Evolutionary conservation across 2,888 invertebrate genomes (phyloP).

Genomic region (Ophioninae sp.): DNA sequence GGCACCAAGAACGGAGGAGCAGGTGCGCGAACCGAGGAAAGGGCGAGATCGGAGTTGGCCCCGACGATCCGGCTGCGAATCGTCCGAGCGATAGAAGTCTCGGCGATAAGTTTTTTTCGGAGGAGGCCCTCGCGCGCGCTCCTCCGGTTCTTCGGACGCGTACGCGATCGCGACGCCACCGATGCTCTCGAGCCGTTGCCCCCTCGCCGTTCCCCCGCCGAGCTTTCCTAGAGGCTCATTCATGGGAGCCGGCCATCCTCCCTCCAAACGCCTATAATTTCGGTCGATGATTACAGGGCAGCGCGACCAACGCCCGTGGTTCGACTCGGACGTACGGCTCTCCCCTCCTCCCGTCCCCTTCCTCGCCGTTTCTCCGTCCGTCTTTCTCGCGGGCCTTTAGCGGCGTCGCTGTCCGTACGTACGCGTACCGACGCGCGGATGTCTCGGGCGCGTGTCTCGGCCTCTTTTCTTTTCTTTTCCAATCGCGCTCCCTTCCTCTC

Average conservation of each 20-base stretch:
- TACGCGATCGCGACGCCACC: conserved; percentile 72
- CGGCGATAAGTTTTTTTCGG: conserved; percentile 51
- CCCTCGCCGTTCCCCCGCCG: conserved; percentile 66
- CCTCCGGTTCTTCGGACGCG: conserved; percentile 49
- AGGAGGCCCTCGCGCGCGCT: conserved; percentile 67
- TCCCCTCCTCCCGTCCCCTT: conserved; percentile 20
- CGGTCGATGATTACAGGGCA: conserved; percentile 79
- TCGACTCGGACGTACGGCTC: conserved; percentile 55
- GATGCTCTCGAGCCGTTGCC: conserved; percentile 73
- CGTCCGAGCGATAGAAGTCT: conserved; percentile 64
- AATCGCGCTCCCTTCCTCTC: conserved; percentile 7
- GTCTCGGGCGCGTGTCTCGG: conserved; percentile 52
- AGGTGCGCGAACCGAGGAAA: conserved; percentile 53
- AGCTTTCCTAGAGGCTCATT: conserved; percentile 78
- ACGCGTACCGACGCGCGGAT: not conserved
- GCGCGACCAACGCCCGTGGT: conserved; percentile 72
- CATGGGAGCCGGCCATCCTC: conserved; percentile 64
- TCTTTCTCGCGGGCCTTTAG: conserved; percentile 53
- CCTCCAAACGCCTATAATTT: conserved; percentile 80
- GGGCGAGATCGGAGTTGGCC: conserved; percentile 10
- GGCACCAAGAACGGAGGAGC: conserved; percentile 45
- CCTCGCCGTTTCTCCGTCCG: conserved; percentile 50
- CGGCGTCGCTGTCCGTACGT: conserved; percentile 15
- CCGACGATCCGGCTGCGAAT: conserved; percentile 55
- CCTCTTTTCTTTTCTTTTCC: conserved; percentile 20